Percentiles rank a stretch among this genome's conserved stretches.
These are phyloP conservation scores for Neodiprion fabricii DNA, from an alignment of 1,140 invertebrate species.

Conservation along the genomic window DNA sequence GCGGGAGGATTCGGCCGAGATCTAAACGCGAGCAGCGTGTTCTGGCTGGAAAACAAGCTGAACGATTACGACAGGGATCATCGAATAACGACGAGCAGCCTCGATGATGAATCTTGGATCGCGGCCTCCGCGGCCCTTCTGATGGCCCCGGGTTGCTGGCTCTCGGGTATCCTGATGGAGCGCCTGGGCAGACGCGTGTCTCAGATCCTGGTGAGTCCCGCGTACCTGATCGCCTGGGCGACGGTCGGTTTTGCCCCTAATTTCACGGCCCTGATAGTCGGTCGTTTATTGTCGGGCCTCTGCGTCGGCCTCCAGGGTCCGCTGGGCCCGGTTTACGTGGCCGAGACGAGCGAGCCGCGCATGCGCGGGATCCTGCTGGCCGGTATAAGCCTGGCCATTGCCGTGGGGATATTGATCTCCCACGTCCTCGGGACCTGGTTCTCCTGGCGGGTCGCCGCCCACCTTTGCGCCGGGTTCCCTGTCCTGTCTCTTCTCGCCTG, in stretches of 20 bases:
- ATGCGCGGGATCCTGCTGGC: constrained; percentile 66
- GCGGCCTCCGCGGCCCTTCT: constrained; percentile 59
- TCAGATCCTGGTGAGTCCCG: constrained; percentile 67
- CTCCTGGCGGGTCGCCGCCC: constrained; percentile 63
- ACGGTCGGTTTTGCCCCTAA: constrained; percentile 64
- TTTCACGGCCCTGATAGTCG: constrained; percentile 64
- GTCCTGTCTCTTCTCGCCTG: constrained; percentile 57
- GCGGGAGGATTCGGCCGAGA: too few species aligned
- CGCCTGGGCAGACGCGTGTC: constrained; percentile 69
- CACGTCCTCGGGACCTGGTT: constrained; percentile 67
- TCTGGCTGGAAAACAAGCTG: background rate
- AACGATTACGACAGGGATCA: too few species aligned
- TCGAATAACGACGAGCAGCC: background rate
- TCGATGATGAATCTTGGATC: background rate
- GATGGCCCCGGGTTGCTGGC: constrained; percentile 66
- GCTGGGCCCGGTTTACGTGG: constrained; percentile 54
- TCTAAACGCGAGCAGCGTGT: too few species aligned
- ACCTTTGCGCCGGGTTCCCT: constrained; percentile 61
- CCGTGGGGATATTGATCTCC: constrained; percentile 62
- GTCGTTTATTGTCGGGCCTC: constrained; percentile 72
- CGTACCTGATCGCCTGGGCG: constrained; percentile 71
- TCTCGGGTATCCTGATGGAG: constrained; percentile 69
- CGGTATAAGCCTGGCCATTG: constrained; percentile 62
- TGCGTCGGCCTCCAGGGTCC: constrained; percentile 62
- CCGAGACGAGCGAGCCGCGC: constrained; percentile 64